Evolutionary conservation across 2,113 vertebrate genomes (phyloP), one percentile per base, ranked within the genome.

Genomic region (Malurus alboscapulatus): DNA sequence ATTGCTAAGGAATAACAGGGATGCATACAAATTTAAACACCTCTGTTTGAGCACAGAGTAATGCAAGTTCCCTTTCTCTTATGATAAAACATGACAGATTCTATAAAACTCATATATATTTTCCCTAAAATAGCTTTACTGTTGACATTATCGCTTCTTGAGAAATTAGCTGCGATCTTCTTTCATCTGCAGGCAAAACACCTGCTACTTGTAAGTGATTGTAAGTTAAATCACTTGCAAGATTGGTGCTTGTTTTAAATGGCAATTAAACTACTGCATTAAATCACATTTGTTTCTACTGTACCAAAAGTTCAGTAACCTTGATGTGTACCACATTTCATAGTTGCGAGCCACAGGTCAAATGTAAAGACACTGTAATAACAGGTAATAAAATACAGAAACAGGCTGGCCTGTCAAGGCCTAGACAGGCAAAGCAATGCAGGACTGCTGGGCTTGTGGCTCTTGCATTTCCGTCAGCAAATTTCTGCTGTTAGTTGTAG

Each of bases 351-450:
- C 67, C 76, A 26, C 55, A 94, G 87, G 91, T 96, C 94, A 92
- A 83, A 96, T 74, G 47, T 87, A 93, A 95, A 95, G 54, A 75
- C 54, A 40, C 42, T 80, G 57, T 88, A 94, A 86, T 92, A 92
- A 57, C 85, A 89, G 71, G 68, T 92, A 96, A 95, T 96, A 94
- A 97, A 96, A 75, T 51, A 84, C 38, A 75, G 74, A 77, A 90
- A 78, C 88, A 87, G 48, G 42, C 66, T 81, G 67, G 69, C 38
- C 62, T 95, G 91, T 92, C 71, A 81, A 55, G 63, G 42, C 40
- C 48, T 68, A 45, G 79, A 73, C 61, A 62, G 69, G 72, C 83
- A 82, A 63, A 91, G 55, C 68, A 65, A 10, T 4, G 38, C 61
- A 61, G 61, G 50, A 25, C 57, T 92, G 65, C 76, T 5, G 38